A percentile compares a stretch with the other conserved stretches of the same genome.
phyloP scores from a whole-genome alignment of 2,888 invertebrate genomes.

The Alloscopus bannaensis region DNA sequence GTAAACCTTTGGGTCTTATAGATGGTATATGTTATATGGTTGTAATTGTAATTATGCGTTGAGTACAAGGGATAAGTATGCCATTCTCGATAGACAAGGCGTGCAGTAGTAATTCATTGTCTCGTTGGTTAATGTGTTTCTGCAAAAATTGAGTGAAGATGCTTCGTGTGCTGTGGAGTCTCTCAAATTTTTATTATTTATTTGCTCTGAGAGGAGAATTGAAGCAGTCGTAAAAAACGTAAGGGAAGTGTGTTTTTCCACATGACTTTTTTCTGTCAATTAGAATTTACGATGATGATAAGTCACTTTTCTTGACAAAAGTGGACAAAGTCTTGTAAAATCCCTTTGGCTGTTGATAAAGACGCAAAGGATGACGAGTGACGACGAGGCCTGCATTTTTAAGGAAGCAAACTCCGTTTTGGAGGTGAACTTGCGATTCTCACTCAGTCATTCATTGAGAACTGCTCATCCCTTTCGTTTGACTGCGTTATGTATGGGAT shows the following conservation, averaged over 20 bases:
- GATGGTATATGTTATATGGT: not conserved
- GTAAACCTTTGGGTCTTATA: not conserved
- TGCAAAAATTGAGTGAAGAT: conserved; percentile 2
- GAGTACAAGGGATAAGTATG: too few relatives aligned
- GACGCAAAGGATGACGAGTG: not conserved
- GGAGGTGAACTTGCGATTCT: conserved; percentile 56
- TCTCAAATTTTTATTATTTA: conserved; percentile 21
- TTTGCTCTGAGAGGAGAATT: conserved; percentile 25
- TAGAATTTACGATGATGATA: conserved; percentile 42
- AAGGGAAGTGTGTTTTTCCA: not conserved
- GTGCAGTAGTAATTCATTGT: not conserved
- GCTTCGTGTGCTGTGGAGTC: not conserved
- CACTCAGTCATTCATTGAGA: not conserved
- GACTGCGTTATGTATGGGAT: not conserved
- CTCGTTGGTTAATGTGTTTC: not conserved
- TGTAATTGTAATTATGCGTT: too few relatives aligned
- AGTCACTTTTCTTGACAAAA: conserved; percentile 20
- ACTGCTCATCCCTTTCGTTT: not conserved
- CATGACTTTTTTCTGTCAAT: conserved; percentile 37
- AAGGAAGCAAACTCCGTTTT: conserved; percentile 24
- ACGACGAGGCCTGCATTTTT: conserved; percentile 22
- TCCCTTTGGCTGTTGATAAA: not conserved
- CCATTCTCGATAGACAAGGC: too few relatives aligned
- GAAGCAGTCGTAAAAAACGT: too few relatives aligned
- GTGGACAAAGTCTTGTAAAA: not conserved